These are phyloP conservation scores for Urocyon cinereoargenteus DNA, from an alignment of 2,797 vertebrate species.

Conservation along the genomic window DNA sequence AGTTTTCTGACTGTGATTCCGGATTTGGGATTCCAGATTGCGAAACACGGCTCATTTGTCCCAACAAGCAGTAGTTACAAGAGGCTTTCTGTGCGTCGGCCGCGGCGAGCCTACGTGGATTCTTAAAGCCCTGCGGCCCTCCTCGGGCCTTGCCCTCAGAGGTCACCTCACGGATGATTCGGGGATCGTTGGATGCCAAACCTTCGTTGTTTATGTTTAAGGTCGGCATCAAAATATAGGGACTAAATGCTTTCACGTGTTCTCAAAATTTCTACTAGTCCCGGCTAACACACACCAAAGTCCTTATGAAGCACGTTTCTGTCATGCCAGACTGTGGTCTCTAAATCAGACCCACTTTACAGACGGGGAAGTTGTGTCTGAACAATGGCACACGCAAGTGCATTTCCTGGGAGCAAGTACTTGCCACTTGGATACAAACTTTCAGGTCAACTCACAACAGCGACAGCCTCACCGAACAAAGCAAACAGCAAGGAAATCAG, in stretches of 20 bases:
- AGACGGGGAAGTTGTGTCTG: not conserved
- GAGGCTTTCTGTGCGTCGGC: not conserved
- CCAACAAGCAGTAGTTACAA: slow-evolving; percentile 2
- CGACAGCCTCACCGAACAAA: not conserved
- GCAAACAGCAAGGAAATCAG: not conserved
- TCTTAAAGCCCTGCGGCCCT: too few species aligned
- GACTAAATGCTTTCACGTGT: not conserved
- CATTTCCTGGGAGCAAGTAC: not conserved
- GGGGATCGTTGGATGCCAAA: not conserved
- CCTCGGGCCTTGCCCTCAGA: too few species aligned
- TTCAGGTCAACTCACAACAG: not conserved
- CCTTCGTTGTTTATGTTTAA: slow-evolving; percentile 7
- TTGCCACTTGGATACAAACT: not conserved
- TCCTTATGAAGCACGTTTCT: not conserved
- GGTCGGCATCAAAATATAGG: not conserved
- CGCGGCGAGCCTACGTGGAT: too few species aligned
- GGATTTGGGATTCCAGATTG: not conserved
- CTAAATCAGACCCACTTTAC: not conserved
- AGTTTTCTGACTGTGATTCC: not conserved
- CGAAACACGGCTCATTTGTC: not conserved
- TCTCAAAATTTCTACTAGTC: slow-evolving; percentile 7
- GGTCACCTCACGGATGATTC: too few species aligned
- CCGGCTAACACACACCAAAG: not conserved
- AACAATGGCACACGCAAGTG: not conserved
- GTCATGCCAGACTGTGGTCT: not conserved